Percentiles rank a stretch among this genome's conserved stretches.
Evolutionary conservation across 64 coral and sea anemone genomes (phyloP).

Genomic region (Actinia tenebrosa): DNA sequence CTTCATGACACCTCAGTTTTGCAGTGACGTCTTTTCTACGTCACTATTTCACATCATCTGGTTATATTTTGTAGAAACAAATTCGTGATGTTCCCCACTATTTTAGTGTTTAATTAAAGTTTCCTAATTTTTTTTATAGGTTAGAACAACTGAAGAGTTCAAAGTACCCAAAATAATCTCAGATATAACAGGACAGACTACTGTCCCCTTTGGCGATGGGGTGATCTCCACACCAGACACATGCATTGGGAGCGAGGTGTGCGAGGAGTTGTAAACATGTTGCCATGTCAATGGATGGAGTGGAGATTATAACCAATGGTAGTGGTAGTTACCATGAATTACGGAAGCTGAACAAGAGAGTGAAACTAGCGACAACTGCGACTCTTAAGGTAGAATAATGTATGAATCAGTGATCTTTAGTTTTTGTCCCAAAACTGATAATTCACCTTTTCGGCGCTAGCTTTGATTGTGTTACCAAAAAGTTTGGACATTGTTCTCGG

Average conservation of each 20-base stretch:
- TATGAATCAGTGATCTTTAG: no score
- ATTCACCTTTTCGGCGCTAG: no score
- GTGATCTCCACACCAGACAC: slow-evolving; percentile 80
- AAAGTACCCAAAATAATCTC: slow-evolving; percentile 71
- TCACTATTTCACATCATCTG: no score
- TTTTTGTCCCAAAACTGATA: no score
- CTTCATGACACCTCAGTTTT: no score
- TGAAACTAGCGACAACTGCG: slow-evolving; percentile 61
- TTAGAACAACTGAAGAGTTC: slow-evolving; percentile 79
- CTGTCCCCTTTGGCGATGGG: slow-evolving; percentile 96
- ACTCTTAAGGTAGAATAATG: slow-evolving; percentile 60
- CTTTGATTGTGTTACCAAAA: no score
- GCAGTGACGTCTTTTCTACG: no score
- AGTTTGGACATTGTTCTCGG: no score
- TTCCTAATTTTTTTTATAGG: background rate
- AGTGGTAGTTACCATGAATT: slow-evolving; percentile 91
- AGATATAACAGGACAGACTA: slow-evolving; percentile 81
- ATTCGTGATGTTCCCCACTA: no score
- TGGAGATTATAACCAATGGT: slow-evolving; percentile 88
- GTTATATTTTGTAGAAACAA: no score
- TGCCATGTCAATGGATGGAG: slow-evolving; percentile 81
- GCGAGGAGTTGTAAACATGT: slow-evolving; percentile 75
- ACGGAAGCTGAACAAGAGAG: slow-evolving; percentile 78
- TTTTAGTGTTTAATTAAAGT: no score
- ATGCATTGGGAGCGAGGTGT: slow-evolving; percentile 86